These are phyloP conservation scores for Eidolon helvum DNA, from an alignment of 2,113 vertebrate genomes.

Conservation along the genomic window DNA sequence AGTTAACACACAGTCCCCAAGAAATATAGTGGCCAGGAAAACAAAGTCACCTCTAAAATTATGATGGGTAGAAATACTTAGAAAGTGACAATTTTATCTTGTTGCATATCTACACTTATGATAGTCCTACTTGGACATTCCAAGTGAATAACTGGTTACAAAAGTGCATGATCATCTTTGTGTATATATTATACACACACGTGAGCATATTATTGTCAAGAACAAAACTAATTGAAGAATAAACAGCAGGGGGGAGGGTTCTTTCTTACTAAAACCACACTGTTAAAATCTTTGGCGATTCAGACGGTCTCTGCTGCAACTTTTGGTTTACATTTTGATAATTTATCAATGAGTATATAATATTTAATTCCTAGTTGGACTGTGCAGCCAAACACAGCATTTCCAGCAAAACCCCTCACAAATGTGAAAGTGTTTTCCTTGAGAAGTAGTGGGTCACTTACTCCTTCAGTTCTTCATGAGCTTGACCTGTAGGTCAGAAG, in stretches of 20 bases:
- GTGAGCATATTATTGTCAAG: neutral
- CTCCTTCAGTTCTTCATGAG: constrained; percentile 19
- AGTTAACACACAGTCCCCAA: neutral
- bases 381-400: constrained; percentile 46
- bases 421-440: constrained; percentile 64
- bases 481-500: constrained; percentile 49
- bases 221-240: neutral
- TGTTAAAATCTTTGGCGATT: constrained; percentile 61
- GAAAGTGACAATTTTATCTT: neutral
- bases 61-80: neutral
- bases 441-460: constrained; percentile 6
- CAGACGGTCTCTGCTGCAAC: neutral
- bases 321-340: constrained; percentile 74
- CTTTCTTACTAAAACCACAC: constrained; percentile 60
- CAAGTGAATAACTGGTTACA: neutral
- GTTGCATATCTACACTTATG: neutral
- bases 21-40: neutral
- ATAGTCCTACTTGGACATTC: neutral
- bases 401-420: constrained; percentile 58
- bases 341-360: constrained; percentile 36
- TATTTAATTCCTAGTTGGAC: constrained; percentile 68
- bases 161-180: neutral
- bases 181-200: neutral
- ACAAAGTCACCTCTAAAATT: neutral
- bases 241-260: constrained; percentile 23